phyloP scores from a whole-genome alignment of 92 coral and sea anemone species.

The Epizoanthus stellaris region DNA sequence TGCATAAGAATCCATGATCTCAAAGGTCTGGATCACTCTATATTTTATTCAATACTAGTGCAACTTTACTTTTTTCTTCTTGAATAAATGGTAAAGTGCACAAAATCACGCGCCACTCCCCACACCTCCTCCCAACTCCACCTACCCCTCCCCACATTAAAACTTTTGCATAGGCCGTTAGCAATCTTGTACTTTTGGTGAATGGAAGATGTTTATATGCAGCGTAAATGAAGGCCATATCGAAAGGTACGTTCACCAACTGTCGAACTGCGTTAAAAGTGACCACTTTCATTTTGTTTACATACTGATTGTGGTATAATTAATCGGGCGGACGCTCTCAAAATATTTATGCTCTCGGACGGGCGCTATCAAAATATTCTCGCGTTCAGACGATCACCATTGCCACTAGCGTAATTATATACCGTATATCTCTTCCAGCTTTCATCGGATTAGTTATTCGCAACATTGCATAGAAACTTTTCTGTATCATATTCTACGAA shows the following conservation, averaged over 20 bases:
- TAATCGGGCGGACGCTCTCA: constrained; percentile 16
- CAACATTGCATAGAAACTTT: constrained; percentile 10
- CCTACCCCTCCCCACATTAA: neutral
- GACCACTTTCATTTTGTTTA: constrained; percentile 11
- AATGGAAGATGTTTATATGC: constrained; percentile 20
- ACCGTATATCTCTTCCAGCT: neutral
- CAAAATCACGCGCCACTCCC: neutral
- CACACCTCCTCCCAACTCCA: no score
- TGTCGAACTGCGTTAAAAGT: constrained; percentile 17
- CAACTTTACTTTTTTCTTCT: no score
- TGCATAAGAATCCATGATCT: no score
- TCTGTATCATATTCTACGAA: constrained; percentile 22
- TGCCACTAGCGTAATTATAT: neutral
- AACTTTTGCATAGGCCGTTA: constrained; percentile 18
- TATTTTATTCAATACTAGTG: no score
- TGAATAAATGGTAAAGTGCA: neutral
- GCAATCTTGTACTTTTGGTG: constrained; percentile 17
- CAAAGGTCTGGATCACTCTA: no score
- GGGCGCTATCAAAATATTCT: constrained; percentile 11
- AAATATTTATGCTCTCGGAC: neutral
- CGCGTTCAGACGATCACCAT: constrained; percentile 6
- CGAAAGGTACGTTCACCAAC: constrained; percentile 21
- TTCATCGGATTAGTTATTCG: neutral
- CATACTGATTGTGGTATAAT: neutral
- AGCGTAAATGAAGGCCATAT: neutral